These are phyloP conservation scores for Pseudorasbora parva DNA, from an alignment of 2,113 vertebrate species.

Conservation along the genomic window DNA sequence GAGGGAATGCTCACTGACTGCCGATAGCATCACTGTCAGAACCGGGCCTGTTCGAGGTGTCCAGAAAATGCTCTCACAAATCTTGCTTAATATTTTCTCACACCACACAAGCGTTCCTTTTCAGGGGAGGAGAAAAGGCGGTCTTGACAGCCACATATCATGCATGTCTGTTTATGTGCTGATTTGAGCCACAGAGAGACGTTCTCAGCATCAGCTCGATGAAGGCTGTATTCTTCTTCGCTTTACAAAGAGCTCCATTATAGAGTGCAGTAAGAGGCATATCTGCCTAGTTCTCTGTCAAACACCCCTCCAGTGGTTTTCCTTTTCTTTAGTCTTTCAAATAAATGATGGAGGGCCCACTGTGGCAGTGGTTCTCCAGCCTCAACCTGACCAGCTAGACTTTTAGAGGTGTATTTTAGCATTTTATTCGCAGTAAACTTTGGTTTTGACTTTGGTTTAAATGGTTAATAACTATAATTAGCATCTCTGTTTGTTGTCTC, in stretches of 20 bases:
- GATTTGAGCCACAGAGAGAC: conserved; percentile 51
- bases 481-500: neutral
- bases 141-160: conserved; percentile 51
- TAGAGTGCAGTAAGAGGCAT: conserved; percentile 56
- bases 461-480: neutral
- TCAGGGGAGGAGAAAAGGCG: conserved; percentile 34
- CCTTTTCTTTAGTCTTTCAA: conserved; percentile 42
- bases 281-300: conserved; percentile 51
- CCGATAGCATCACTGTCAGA: conserved; percentile 38
- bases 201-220: conserved; percentile 58
- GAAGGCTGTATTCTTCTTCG: conserved; percentile 67
- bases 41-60: conserved; percentile 46
- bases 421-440: too few relatives aligned
- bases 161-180: conserved; percentile 49
- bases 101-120: conserved; percentile 26
- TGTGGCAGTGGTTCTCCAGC: neutral
- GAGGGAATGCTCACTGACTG: conserved; percentile 24
- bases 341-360: conserved; percentile 43
- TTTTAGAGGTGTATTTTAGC: neutral
- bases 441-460: too few relatives aligned
- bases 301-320: conserved; percentile 50
- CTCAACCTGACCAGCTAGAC: neutral
- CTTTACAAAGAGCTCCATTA: conserved; percentile 68
- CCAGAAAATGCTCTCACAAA: conserved; percentile 30
- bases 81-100: neutral